These are phyloP conservation scores for Phania funesta DNA, from an alignment of 2,888 invertebrate genomes.

Conservation along the genomic window DNA sequence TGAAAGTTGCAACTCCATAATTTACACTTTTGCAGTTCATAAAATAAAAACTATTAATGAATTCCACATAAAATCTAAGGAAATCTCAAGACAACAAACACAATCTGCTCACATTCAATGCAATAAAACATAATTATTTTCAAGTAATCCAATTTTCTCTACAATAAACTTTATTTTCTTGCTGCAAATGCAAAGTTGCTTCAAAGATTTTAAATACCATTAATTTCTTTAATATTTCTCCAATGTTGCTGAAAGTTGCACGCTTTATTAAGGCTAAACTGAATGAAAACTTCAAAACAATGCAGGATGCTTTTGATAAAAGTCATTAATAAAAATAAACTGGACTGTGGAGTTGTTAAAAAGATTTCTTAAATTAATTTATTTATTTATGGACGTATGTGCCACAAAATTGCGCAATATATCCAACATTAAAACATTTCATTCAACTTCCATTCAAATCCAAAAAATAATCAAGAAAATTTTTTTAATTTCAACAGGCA, in stretches of 20 bases:
- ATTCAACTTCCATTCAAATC: constrained; percentile 16
- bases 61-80: constrained; percentile 29
- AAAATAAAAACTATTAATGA: constrained; percentile 35
- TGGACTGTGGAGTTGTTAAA: constrained; percentile 2
- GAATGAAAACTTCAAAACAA: background rate
- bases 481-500: constrained; percentile 9
- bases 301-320: constrained; percentile 36
- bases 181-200: constrained; percentile 1
- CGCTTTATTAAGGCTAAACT: constrained; percentile 9
- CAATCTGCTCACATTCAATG: constrained; percentile 19
- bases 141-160: background rate
- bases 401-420: constrained; percentile 44
- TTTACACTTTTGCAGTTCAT: constrained; percentile 12
- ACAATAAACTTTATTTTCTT: background rate
- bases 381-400: constrained; percentile 48
- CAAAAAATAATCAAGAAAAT: constrained; percentile 22
- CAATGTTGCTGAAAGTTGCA: constrained; percentile 9
- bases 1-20: constrained; percentile 55
- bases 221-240: constrained; percentile 2
- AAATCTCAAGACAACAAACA: constrained; percentile 36
- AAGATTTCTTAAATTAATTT: constrained; percentile 24
- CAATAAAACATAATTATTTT: constrained; percentile 2
- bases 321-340: constrained; percentile 28
- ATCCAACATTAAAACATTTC: background rate
- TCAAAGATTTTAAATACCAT: constrained; percentile 15